Evolutionary conservation across 2,797 vertebrate species (phyloP), one percentile per base, ranked within the genome.

Genomic region (Rhodeus uyekii): DNA sequence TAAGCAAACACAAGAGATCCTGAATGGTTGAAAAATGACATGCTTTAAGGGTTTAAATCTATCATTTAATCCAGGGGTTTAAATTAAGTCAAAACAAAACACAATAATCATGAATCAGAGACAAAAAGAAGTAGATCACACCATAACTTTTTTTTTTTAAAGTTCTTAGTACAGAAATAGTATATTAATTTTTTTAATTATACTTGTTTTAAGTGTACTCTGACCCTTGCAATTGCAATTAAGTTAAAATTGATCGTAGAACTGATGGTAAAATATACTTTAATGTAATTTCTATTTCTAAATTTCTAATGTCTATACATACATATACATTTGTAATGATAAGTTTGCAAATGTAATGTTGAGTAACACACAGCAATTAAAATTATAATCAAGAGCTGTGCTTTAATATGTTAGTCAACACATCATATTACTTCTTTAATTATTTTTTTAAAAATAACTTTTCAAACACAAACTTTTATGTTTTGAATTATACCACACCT

Each of bases 1-100:
- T 34, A 12, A 58, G 48, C 77, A 79, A 79, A 71, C 50, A 58
- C 36, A 46, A 60, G 18, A 14, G 24, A 55, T 42, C 48, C n/a
- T 42, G 18, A 2, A 27, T 32, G 13, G 24, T 24, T 32, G 27
- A 8, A 32, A 78, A 69, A 79, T 22, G 0, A 8, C 24, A 46
- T 48, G 75, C 19, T 48, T 77, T 48, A 13, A 0, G 13, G 58
- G 3, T 8, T 74, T 27, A 60, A 58, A 75, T 38, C 36, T 13
- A 39, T 22, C 16, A 18, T 36, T 34, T 63, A 8, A 32, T 14
- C n/a, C n/a, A n/a, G n/a, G n/a, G n/a, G n/a, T n/a, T 68, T 68
- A 14, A 71, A 29, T 16, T 0, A 18, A 44, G 39, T 18, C 39
- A 18, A 68, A 68, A 18, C 14, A 9, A 44, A 68, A 68, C 8